Conservation (phyloP, 2,888 invertebrate species). For the Drosophila maculinotata region DNA sequence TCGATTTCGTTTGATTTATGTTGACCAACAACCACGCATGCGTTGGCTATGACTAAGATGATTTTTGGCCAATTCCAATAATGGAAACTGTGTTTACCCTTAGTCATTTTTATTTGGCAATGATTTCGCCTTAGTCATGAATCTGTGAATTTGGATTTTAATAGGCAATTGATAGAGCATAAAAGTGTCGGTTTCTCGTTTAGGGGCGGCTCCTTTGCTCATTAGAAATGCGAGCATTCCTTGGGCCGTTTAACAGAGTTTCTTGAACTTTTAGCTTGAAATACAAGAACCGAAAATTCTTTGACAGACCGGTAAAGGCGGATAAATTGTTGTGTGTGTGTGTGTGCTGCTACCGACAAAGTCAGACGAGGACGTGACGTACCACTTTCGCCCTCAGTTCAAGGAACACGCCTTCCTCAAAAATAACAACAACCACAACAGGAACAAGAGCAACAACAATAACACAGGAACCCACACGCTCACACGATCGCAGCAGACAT, state of each 20-base stretch:
- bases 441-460: conserved; percentile 21
- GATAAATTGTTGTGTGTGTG: conserved; percentile 16
- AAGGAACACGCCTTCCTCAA: conserved; percentile 60
- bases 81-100: conserved; percentile 6
- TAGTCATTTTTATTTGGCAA: conserved; percentile 21
- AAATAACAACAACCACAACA: conserved; percentile 6
- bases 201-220: conserved; percentile 26
- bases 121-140: conserved; percentile 35
- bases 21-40: conserved; percentile 22
- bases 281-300: conserved; percentile 27
- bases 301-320: conserved; percentile 39
- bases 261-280: conserved; percentile 63
- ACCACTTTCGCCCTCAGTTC: conserved; percentile 73
- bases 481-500: conserved; percentile 37
- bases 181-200: conserved; percentile 34
- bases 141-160: conserved; percentile 18
- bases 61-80: conserved; percentile 20
- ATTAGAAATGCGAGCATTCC: conserved; percentile 66
- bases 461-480: conserved; percentile 27
- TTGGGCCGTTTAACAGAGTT: conserved; percentile 55
- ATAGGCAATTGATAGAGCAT: conserved; percentile 42
- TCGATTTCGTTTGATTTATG: conserved; percentile 43
- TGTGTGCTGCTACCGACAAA: conserved; percentile 43
- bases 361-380: conserved; percentile 62
- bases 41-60: conserved; percentile 35